Evolutionary conservation across 2,797 vertebrate genomes (phyloP), one percentile per base, ranked within the genome.

Genomic region (Smutsia gigantea): DNA sequence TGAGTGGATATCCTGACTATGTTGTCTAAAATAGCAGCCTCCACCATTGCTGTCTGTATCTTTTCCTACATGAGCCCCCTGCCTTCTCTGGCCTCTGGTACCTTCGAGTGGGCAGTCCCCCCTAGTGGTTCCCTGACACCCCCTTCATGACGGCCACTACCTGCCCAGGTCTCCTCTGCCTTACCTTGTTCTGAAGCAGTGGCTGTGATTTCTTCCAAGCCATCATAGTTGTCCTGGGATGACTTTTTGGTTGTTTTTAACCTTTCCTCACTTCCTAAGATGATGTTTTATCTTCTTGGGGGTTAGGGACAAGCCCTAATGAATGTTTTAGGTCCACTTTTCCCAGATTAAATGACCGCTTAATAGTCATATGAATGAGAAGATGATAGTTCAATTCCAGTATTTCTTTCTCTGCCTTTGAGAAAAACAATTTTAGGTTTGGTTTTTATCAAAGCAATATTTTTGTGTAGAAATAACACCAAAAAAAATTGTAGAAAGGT

Each of bases 391-490:
- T 88, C 18, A 66, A 42, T 53, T 61, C 71, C 77, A 85, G 51
- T 86, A 53, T 82, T 93, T 93, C 63, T 19, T 92, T 69, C 31
- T 79, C 23, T 88, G 69, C 19, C 29, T 92, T 84, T 88, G 39
- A 95, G 71, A 66, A 68, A 91, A 91, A 53, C 3, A 53, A 42
- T 39, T 87, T 63, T 34, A 71, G 7, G 9, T 34, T 90, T 93
- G 87, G 57, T 69, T 88, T 81, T 66, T 86, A 79, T 66, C 59
- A 34, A 64, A 87, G 15, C 57, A 69, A 34, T 7, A 59, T 21
- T 37, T 72, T 42, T 34, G 63, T 10, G 8, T n/a, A 53, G 29
- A 49, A 83, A 66, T 8, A 55, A 91, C 15, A 34, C 51, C 63
- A 19, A 83, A n/a, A 68, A 63, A 8, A n/a, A 10, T 59, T 37